A percentile compares a stretch with the other conserved stretches of the same genome.
These are phyloP conservation scores for Selene dorsalis DNA, from an alignment of 2,797 vertebrate species.

Conservation along the genomic window DNA sequence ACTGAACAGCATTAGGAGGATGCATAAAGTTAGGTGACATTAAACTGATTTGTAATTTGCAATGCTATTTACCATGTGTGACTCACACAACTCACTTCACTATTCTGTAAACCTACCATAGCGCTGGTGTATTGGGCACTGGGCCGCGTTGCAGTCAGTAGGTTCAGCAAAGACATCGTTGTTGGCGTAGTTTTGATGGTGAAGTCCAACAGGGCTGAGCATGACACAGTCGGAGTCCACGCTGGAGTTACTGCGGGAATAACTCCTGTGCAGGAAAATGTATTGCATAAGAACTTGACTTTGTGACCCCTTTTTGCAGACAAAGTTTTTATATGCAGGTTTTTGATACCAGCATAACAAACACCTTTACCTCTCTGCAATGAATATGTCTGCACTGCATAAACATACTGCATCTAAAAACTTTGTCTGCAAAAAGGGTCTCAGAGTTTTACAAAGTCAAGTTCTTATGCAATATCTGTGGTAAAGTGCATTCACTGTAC, in stretches of 20 bases:
- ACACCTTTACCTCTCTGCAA: not conserved
- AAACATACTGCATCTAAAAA: not conserved
- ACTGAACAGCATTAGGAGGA: not conserved
- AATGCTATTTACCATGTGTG: not conserved
- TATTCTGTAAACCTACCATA: constrained; percentile 59
- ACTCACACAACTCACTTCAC: not conserved
- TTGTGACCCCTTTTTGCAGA: too few relatives aligned
- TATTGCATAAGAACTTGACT: too few relatives aligned
- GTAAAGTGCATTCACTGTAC: not conserved
- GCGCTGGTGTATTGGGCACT: constrained; percentile 81
- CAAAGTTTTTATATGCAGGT: too few relatives aligned
- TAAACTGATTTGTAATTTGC: not conserved
- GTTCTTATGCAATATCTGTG: too few relatives aligned
- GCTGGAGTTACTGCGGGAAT: constrained; percentile 66
- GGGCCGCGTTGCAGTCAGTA: constrained; percentile 75
- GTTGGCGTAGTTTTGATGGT: constrained; percentile 27
- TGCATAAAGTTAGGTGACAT: not conserved
- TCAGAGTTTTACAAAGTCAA: not conserved
- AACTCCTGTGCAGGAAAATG: constrained; percentile 58
- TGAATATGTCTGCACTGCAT: not conserved
- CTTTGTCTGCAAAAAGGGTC: not conserved
- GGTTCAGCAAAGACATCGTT: constrained; percentile 70
- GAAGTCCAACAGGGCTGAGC: constrained; percentile 44
- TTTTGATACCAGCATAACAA: constrained; percentile 5
- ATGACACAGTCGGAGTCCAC: constrained; percentile 55